phyloP scores from a whole-genome alignment of 2,113 vertebrate genomes.

The Ophthalmolycus amberensis region DNA sequence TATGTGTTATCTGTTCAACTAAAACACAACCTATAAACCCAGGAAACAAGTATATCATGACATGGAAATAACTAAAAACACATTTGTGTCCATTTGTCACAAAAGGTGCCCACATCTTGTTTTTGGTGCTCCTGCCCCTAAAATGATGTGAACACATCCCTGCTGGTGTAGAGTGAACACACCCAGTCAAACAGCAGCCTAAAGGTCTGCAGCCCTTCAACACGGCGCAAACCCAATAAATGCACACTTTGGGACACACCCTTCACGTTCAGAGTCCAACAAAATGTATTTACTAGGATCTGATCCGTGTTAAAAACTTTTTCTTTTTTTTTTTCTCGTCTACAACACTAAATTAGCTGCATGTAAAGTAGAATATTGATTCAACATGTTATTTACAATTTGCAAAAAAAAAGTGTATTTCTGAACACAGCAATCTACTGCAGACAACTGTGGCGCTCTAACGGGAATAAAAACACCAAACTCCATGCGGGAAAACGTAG shows the following conservation, averaged over 20 bases:
- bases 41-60: not conserved
- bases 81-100: not conserved
- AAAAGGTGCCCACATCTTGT: not conserved
- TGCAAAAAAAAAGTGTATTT: not conserved
- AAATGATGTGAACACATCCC: not conserved
- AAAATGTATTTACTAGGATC: not conserved
- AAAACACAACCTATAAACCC: not conserved
- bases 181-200: constrained; percentile 22
- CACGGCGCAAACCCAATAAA: not conserved
- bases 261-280: not conserved
- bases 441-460: not conserved
- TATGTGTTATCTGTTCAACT: not conserved
- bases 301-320: too few relatives aligned
- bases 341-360: not conserved
- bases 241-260: not conserved
- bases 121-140: not conserved
- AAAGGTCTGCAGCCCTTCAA: not conserved
- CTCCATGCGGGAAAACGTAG: not conserved
- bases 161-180: constrained; percentile 12
- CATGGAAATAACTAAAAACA: not conserved
- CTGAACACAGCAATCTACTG: not conserved
- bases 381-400: not conserved
- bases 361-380: not conserved
- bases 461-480: not conserved
- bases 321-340: too few relatives aligned